Evolutionary conservation across 2,797 vertebrate species (phyloP).

Genomic region (Cossypha caffra): DNA sequence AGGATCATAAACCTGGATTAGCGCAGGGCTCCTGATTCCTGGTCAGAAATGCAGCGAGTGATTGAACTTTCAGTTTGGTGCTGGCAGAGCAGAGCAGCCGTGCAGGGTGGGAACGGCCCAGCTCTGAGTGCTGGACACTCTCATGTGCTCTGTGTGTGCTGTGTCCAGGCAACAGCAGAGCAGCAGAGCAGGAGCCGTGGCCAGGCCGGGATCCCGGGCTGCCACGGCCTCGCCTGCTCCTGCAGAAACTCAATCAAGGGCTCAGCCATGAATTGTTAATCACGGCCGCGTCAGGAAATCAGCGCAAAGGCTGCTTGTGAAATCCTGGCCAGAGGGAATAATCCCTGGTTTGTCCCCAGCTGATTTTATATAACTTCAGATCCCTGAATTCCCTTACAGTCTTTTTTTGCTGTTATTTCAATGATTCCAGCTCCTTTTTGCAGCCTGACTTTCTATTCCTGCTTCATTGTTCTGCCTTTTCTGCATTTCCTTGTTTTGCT

Average conservation of each 20-base stretch:
- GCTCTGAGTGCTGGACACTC: too few species aligned
- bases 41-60: accelerated
- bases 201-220: too few species aligned
- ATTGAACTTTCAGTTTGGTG: neutral
- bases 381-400: neutral
- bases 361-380: neutral
- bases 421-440: neutral
- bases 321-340: neutral
- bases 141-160: too few species aligned
- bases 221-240: neutral
- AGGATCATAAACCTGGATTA: neutral
- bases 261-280: neutral
- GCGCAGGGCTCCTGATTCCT: neutral
- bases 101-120: neutral
- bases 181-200: too few species aligned
- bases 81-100: neutral
- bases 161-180: too few species aligned
- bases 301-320: neutral
- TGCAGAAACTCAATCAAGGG: neutral
- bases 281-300: neutral
- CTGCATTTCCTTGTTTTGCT: constrained; percentile 29
- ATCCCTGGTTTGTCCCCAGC: neutral
- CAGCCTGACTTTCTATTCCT: constrained; percentile 37
- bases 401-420: neutral
- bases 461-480: constrained; percentile 38